phyloP scores from a whole-genome alignment of 2,797 vertebrate species.

The Crenichthys baileyi region DNA sequence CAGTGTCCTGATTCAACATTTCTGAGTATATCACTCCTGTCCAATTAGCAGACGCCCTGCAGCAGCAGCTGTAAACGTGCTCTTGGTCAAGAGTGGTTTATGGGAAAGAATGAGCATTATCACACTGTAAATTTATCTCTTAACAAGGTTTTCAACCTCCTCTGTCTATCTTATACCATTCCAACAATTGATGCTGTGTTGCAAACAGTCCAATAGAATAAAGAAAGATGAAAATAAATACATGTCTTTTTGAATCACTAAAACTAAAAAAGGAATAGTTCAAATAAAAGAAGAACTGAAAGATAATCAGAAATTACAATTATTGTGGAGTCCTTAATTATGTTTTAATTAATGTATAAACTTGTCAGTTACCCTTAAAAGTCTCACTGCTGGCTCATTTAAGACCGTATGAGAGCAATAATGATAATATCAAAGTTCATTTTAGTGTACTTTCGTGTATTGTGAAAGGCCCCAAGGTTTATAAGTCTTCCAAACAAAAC shows the following conservation, averaged over 20 bases:
- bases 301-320: background rate
- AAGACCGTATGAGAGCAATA: background rate
- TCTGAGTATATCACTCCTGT: conserved; percentile 23
- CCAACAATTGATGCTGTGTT: background rate
- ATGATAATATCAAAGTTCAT: background rate
- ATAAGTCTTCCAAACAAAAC: background rate
- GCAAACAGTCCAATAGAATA: background rate
- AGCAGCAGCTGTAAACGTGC: conserved; percentile 10
- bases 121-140: background rate
- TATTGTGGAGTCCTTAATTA: background rate
- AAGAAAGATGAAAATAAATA: background rate
- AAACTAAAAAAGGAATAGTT: background rate
- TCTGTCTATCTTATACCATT: background rate
- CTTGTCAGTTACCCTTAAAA: background rate
- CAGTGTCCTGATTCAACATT: conserved; percentile 41
- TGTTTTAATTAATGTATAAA: background rate
- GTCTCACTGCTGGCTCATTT: background rate
- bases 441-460: background rate
- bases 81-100: conserved; percentile 18
- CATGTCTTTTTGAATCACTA: background rate
- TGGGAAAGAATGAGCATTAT: background rate
- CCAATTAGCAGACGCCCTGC: conserved; percentile 46
- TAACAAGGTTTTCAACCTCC: background rate
- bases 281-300: background rate
- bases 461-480: background rate